Base-by-base conservation (phyloP, 2,888 invertebrate species). In the Lasioglossum leucozonium region DNA sequence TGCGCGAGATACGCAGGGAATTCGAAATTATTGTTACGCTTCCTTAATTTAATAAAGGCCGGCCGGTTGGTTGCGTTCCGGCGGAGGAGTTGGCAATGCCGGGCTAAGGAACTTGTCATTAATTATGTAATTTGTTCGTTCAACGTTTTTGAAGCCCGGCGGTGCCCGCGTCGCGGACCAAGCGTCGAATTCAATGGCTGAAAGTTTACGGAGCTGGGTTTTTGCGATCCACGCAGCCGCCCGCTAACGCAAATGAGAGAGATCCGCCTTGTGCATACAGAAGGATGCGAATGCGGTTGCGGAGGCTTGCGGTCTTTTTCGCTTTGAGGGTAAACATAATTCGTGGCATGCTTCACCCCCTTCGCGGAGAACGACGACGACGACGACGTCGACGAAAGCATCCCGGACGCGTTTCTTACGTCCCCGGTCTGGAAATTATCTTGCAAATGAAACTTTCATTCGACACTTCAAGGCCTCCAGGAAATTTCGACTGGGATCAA, bases 251-350 rank as follows among this genome's bases (percentile, higher is more conserved):
- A 65, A 81, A 72, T 67, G 72, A 65, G 72, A 58, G 72, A 47
- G 44, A 58, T 62, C 34, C 78, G 37, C 62, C 75, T 72, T 67
- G 55, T 55, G 62, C 67, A 26, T 71, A 34, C 47, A 55, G 34
- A 77, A 75, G 76, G 79, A 65, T 44, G 55, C 78, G 67, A 82
- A 47, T 65, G 73, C 78, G 67, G 72, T 47, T 78, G 37, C 58
- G 47, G 44, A 34, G 37, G 42, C 40, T 71, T 75, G 74, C 85
- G 72, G 82, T 79, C 62, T 79, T 81, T 44, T 58, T 71, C 84
- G 62, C 84, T 77, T 86, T 77, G 71, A 72, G 26, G 40, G 69
- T 13, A 62, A 13, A 71, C 58, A 79, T 79, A 79, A 79, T 74
- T 79, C 76, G 67, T 67, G 62, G 65, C 62, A 4, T 51, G 26